Evolutionary conservation across 2,113 vertebrate species (phyloP), one percentile per base, ranked within the genome.

Genomic region (Drymodes brunneopygia): DNA sequence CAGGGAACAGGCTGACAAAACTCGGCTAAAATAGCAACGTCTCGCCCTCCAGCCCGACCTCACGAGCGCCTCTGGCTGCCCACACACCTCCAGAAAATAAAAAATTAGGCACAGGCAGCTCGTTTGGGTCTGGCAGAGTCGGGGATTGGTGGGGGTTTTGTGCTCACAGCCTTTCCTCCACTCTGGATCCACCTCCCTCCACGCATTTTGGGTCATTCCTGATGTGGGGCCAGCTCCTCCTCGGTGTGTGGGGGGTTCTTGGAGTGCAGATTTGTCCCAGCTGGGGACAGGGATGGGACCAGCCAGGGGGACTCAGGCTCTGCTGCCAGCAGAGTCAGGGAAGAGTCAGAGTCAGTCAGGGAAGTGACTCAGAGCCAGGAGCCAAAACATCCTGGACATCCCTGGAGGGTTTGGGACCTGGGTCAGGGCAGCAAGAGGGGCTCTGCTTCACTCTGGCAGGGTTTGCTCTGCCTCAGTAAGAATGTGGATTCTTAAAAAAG

Each of bases 141-240:
- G 45, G 35, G 57, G 38, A 7, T 31, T 23, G 60, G 7, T 1
- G 50, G 15, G 4, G 40, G 6, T n/a, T 21, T 38, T 7, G 75
- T 5, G 86, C 54, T 47, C 54, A 1, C 54, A 54, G 87, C 62
- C 11, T 40, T 9, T 29, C 38, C 38, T 38, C 38, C 38, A 38
- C 38, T 38, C 11, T 38, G 38, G 38, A 38, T 38, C 38, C 38
- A 38, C 11, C 11, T 38, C 11, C 18, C 77, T 50, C 58, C 15
- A 2, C 0, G 0, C 19, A 0, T 1, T 15, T 24, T 8, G 84
- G 57, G 4, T 16, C 45, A 2, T 20, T 45, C 56, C 38, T 23
- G 69, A 29, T 38, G 15, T 7, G 5, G 10, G 51, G 22, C 67
- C 67, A 44, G 44, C 64, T 88, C 71, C 80, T 75, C 1, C 31